phyloP scores from a whole-genome alignment of 1,140 invertebrate species.

The Microvelia longipes region DNA sequence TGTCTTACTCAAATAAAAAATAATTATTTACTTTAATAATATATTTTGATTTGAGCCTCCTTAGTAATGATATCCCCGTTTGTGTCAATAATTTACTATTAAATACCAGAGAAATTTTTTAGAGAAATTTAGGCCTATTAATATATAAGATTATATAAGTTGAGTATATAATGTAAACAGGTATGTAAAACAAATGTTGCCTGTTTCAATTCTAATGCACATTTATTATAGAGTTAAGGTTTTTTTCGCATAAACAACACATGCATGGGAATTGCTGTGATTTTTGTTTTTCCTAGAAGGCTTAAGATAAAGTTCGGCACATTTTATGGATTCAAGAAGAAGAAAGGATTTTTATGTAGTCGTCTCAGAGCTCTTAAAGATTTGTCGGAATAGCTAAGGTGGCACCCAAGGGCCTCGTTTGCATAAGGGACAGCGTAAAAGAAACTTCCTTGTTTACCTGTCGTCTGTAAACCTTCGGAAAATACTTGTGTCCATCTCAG shows the following conservation, averaged over 20 bases:
- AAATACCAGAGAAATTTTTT: no score
- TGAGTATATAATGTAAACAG: background rate
- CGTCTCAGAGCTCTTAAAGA: background rate
- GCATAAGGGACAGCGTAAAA: background rate
- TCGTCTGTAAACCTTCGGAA: background rate
- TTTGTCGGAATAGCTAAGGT: background rate
- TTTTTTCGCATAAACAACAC: background rate
- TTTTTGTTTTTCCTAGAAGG: background rate
- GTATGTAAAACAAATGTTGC: background rate
- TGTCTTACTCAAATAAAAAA: no score
- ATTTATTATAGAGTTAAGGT: background rate
- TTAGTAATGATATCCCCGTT: no score
- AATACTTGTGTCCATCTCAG: background rate
- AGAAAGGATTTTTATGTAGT: background rate
- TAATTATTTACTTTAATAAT: no score
- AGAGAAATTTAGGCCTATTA: no score
- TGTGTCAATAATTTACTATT: no score
- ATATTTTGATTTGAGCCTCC: no score
- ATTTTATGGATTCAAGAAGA: background rate
- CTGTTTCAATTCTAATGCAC: background rate
- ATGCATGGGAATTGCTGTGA: background rate
- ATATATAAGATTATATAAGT: no score
- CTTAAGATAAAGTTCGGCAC: background rate
- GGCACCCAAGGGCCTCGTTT: background rate
- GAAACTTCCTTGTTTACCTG: background rate